Base-by-base conservation (phyloP, 1,140 invertebrate genomes). In the Anastatus disparis region DNA sequence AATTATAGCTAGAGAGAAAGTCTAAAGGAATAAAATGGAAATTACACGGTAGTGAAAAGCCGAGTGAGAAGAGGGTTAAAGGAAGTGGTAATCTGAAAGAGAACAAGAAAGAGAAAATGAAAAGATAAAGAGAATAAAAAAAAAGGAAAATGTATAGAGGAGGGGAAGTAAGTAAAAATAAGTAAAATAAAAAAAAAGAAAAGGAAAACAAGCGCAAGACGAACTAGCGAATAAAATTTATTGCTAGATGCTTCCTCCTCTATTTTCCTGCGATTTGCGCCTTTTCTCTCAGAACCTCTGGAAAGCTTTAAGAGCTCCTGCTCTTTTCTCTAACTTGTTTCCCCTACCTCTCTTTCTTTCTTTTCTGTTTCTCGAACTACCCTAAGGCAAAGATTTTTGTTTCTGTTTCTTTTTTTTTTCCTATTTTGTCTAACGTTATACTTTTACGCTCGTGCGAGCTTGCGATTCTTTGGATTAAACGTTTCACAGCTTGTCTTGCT, bases 171-270 rank as follows among this genome's bases (percentile, higher is more conserved):
- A n/a, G n/a, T n/a, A n/a, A n/a, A n/a, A n/a, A n/a, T n/a, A n/a
- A n/a, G n/a, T n/a, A n/a, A n/a, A n/a, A n/a, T n/a, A n/a, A n/a
- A n/a, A n/a, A n/a, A n/a, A n/a, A n/a, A n/a, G 44, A 67, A 67
- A 59, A 59, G 50, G 50, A 52, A 50, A 65, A 61, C 64, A 71
- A 72, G 22, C 27, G 26, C 50, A 50, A 42, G 68, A 73, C 63
- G 50, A 71, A 73, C 46, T 44, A 31, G 52, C 53, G 70, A 69
- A 72, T 53, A 66, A 72, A 76, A 78, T 78, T 78, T 77, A 78
- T 78, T 46, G 71, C 53, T 29, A 75, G 71, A 58, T 53, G n/a
- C 50, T 70, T 65, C 52, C 62, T 50, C 61, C 55, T 62, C 59
- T 22, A 48, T 50, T 62, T 62, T 50, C 44, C 59, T 27, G 59